Conservation (phyloP, 2,797 vertebrate species). For the Smutsia temminckii region DNA sequence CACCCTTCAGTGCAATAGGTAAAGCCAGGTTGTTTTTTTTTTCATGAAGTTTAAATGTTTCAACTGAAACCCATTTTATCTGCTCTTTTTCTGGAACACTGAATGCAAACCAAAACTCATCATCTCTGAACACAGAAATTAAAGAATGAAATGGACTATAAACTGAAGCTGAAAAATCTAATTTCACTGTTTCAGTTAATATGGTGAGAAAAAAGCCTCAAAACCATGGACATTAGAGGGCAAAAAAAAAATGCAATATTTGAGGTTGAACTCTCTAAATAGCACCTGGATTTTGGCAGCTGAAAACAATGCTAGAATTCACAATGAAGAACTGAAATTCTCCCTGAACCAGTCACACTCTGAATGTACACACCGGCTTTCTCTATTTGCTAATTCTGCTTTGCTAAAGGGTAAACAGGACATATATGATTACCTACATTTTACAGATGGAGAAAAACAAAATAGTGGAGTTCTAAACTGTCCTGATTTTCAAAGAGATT, state of each 20-base stretch:
- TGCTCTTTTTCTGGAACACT: conserved; percentile 53
- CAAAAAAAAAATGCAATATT: conserved; percentile 44
- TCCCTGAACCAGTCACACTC: neutral
- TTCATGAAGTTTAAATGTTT: conserved; percentile 53
- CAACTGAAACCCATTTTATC: conserved; percentile 50
- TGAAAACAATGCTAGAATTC: conserved; percentile 35
- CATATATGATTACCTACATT: neutral
- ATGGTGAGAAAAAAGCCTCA: conserved; percentile 48
- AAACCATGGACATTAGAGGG: conserved; percentile 36
- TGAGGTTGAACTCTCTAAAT: conserved; percentile 50
- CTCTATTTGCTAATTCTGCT: neutral
- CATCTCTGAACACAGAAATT: conserved; percentile 70
- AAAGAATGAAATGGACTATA: conserved; percentile 67
- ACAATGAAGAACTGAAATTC: conserved; percentile 44
- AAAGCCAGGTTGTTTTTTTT: conserved; percentile 31
- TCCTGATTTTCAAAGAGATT: neutral
- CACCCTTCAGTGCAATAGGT: neutral
- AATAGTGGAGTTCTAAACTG: neutral
- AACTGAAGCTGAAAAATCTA: conserved; percentile 58
- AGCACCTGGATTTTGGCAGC: conserved; percentile 56
- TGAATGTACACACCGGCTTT: neutral
- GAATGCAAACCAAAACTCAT: conserved; percentile 59
- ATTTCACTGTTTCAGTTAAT: conserved; percentile 64
- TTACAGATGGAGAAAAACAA: conserved; percentile 11
- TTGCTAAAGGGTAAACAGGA: neutral